Evolutionary conservation across 1,140 invertebrate genomes (phyloP), one percentile per base, ranked within the genome.

Genomic region (Helicoverpa armigera): DNA sequence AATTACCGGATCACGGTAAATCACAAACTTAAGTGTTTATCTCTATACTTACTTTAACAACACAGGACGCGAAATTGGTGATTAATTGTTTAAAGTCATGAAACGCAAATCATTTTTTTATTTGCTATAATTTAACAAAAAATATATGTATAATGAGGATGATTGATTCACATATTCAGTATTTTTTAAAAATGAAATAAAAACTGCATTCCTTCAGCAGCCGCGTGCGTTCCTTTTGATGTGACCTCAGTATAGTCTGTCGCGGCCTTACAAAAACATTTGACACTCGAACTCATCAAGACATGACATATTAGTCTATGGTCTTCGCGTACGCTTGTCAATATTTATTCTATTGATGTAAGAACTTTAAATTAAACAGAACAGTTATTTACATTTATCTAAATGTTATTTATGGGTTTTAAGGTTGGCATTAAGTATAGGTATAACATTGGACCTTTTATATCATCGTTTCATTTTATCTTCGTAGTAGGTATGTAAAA

Each of bases 261-360:
- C 56, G 63, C 35, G 84, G 75, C 82, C 82, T 82, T 89, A 85
- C 86, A 83, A 78, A 85, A 86, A 87, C 81, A 86, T 85, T 88
- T 85, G 85, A 89, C 84, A 74, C 58, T 83, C 78, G 81, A 83
- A 81, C 77, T 83, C 80, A 84, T 83, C 80, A 54, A 72, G 13
- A 16, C 50, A n/a, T 31, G 29, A 29, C 48, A 51, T 72, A 7
- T 43, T 9, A 43, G 50, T 31, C 69, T 23, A 51, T 53, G 23
- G 50, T 11, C 48, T 11, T 10, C 9, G 3, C 14, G 31, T n/a
- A 43, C 23, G 4, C 18, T n/a, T 53, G 69, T 54, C 69, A 72
- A 72, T 72, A 72, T 72, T 65, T 10, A 48, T 43, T 48, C 31
- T 12, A 31, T 10, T 16, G 35, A 48, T 48, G 35, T 65, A 43